Conservation (phyloP, 2,797 vertebrate species). For the Lagorchestes hirsutus region DNA sequence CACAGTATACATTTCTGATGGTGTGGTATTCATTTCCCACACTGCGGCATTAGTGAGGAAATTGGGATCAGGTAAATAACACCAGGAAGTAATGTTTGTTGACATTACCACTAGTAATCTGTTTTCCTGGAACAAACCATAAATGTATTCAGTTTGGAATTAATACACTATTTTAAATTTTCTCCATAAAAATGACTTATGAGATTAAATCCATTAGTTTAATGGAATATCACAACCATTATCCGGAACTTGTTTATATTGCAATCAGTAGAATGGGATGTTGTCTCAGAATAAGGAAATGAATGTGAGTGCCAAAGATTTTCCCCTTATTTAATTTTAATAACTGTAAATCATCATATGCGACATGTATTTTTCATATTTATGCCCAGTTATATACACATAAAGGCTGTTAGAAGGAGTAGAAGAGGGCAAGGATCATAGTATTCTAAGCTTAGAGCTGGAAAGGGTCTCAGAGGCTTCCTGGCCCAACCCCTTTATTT, state of each 20-base stretch:
- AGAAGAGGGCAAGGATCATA: slow-evolving; percentile 31
- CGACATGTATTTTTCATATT: slow-evolving; percentile 70
- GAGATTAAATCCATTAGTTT: slow-evolving; percentile 79
- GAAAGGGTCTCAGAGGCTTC: not conserved
- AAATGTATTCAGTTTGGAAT: slow-evolving; percentile 70
- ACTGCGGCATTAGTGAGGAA: slow-evolving; percentile 57
- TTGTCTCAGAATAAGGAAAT: slow-evolving; percentile 75
- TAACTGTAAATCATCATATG: slow-evolving; percentile 71
- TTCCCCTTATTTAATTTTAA: slow-evolving; percentile 82
- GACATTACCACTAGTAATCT: slow-evolving; percentile 54
- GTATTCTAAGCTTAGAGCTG: not conserved
- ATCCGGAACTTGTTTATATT: slow-evolving; percentile 81
- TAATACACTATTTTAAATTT: slow-evolving; percentile 77
- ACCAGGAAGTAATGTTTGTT: slow-evolving; percentile 60
- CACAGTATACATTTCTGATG: slow-evolving; percentile 44
- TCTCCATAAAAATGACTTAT: slow-evolving; percentile 80
- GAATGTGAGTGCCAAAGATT: slow-evolving; percentile 75
- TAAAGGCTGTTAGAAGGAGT: slow-evolving; percentile 57
- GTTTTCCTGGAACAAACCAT: slow-evolving; percentile 52
- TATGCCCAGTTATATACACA: slow-evolving; percentile 41
- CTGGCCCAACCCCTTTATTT: not conserved
- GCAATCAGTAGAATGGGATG: slow-evolving; percentile 79
- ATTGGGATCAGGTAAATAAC: slow-evolving; percentile 73
- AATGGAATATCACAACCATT: slow-evolving; percentile 81
- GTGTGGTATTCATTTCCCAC: slow-evolving; percentile 64